Evolutionary conservation across 2,888 invertebrate genomes (phyloP), one percentile per base, ranked within the genome.

Genomic region (Melanostoma mellinum): DNA sequence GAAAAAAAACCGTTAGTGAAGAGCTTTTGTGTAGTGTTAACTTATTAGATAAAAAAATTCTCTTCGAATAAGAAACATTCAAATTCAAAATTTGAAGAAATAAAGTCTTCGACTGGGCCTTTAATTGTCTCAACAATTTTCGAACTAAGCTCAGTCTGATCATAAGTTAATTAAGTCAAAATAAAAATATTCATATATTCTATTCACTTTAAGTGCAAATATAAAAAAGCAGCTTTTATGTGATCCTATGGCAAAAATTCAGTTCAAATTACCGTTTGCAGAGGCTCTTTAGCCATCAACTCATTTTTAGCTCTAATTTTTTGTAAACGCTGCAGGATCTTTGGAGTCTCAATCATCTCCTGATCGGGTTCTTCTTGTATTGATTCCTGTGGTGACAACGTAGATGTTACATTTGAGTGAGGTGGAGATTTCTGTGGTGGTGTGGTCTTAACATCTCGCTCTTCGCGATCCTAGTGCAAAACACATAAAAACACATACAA

Each of bases 251-350:
- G 46, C 30, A 53, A 20, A 20, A 20, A 10, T 46, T 46, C 10
- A 30, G 10, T 6, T 32, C 52, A 53, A 84, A 80, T 89, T 90
- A 90, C 89, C 89, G 88, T 87, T 86, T 86, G 86, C 74, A 80
- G 86, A 85, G 86, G 80, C 67, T 89, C 89, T 86, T 92, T 92
- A 72, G 92, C 90, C 58, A 93, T 93, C 82, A 92, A 92, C 86
- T 96, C 96, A 90, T 95, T 95, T 91, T 95, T 95, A 38, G 95
- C 94, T 92, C 96, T 96, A 56, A 96, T 92, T 85, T 96, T 92
- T 33, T 96, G 92, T 79, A 96, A 92, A 85, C 96, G 93, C 90
- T 97, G 96, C 33, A 96, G 92, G 4, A 96, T 95, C 65, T 96
- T 92, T 61, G 94, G 94, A 85, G 94, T 94, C 58, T 95, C 95